Percentiles rank a stretch among this genome's conserved stretches.
phyloP scores from a whole-genome alignment of 92 coral and sea anemone species.

The Chrysogorgia sp. region DNA sequence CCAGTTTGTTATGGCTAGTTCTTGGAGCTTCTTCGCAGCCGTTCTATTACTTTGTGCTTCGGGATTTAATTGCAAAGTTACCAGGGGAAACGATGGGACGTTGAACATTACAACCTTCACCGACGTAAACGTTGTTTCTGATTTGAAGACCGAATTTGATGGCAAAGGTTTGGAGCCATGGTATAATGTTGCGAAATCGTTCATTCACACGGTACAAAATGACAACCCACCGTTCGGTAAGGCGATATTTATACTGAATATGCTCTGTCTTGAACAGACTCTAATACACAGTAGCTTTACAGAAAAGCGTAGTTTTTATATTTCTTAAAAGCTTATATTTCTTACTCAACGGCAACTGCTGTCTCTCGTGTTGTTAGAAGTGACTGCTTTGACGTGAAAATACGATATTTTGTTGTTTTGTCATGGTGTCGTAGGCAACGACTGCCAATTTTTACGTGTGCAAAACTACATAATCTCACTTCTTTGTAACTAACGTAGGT shows the following conservation, averaged over 20 bases:
- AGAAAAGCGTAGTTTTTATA: no score
- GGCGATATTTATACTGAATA: conserved; percentile 15
- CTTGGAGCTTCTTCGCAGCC: neutral
- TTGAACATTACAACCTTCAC: conserved; percentile 16
- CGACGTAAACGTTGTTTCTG: conserved; percentile 24
- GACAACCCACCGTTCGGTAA: conserved; percentile 76
- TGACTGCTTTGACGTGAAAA: no score
- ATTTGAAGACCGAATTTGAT: conserved; percentile 61
- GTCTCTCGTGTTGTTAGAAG: no score
- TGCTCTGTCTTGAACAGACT: no score
- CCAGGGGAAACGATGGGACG: neutral
- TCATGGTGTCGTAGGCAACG: no score
- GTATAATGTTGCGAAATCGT: conserved; percentile 70
- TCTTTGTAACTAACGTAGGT: no score
- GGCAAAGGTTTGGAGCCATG: conserved; percentile 85
- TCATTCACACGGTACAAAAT: conserved; percentile 73
- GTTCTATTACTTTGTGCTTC: neutral
- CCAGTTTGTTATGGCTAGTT: neutral
- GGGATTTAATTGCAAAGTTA: neutral
- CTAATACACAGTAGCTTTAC: no score
- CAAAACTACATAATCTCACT: no score
- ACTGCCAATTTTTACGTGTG: no score
- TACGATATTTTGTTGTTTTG: no score
- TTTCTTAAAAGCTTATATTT: no score
- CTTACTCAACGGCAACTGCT: no score